A percentile compares a stretch with the other conserved stretches of the same genome.
phyloP scores from a whole-genome alignment of 2,113 vertebrate species.

The Collichthys lucidus region DNA sequence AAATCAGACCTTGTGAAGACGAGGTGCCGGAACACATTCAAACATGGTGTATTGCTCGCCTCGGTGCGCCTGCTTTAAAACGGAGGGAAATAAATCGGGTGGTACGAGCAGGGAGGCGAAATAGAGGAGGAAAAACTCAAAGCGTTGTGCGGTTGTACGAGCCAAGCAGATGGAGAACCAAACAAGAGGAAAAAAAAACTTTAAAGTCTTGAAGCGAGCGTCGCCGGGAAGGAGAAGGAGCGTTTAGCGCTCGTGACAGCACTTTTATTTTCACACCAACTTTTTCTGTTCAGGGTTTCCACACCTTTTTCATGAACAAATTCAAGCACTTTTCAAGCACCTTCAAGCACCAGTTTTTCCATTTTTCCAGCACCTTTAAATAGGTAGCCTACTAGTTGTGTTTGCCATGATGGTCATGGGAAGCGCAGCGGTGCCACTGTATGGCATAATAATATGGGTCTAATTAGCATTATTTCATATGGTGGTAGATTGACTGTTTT shows the following conservation, averaged over 20 bases:
- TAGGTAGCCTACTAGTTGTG: too few relatives aligned
- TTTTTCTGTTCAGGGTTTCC: too few relatives aligned
- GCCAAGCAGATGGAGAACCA: slow-evolving; percentile 56
- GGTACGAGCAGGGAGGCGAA: background rate
- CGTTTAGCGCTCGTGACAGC: slow-evolving; percentile 41
- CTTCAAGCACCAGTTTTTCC: too few relatives aligned
- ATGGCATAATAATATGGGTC: too few relatives aligned
- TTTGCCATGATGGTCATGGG: too few relatives aligned
- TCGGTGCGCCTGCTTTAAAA: slow-evolving; percentile 47
- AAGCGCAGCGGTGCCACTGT: too few relatives aligned
- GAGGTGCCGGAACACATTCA: slow-evolving; percentile 69
- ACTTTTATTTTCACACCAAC: slow-evolving; percentile 17
- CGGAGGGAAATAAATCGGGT: slow-evolving; percentile 22
- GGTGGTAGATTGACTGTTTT: too few relatives aligned
- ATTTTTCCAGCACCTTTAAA: too few relatives aligned
- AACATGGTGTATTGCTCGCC: slow-evolving; percentile 40
- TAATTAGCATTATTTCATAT: too few relatives aligned
- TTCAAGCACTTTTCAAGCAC: too few relatives aligned
- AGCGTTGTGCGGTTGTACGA: slow-evolving; percentile 22
- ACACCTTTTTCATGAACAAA: too few relatives aligned
- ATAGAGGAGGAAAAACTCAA: slow-evolving; percentile 25
- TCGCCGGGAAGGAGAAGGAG: slow-evolving; percentile 4
- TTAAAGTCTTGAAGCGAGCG: slow-evolving; percentile 36
- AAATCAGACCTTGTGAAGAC: slow-evolving; percentile 73
- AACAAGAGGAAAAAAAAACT: slow-evolving; percentile 38